phyloP scores from a whole-genome alignment of 2,113 vertebrate species.

The Trichomycterus rosablanca region DNA sequence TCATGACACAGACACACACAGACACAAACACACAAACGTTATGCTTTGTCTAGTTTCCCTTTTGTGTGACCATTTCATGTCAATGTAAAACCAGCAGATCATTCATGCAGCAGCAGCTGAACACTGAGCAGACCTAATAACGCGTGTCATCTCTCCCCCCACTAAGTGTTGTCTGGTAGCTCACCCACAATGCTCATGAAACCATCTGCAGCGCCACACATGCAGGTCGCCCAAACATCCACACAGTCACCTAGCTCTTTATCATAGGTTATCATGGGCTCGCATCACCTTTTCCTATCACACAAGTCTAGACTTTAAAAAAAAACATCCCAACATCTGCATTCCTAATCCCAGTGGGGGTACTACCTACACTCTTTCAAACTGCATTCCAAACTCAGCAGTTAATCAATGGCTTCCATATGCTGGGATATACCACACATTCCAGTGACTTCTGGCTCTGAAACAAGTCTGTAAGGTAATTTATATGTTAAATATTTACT shows the following conservation, averaged over 20 bases:
- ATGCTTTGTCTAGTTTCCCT: constrained; percentile 42
- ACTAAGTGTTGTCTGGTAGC: constrained; percentile 21
- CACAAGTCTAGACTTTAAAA: neutral
- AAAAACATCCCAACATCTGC: neutral
- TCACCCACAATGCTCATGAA: neutral
- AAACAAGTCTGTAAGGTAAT: neutral
- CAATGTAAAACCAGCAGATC: constrained; percentile 14
- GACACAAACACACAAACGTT: constrained; percentile 12
- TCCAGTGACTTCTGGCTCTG: neutral
- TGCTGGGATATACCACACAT: constrained; percentile 9
- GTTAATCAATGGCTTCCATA: constrained; percentile 33
- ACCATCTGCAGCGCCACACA: constrained; percentile 15
- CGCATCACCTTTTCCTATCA: constrained; percentile 13
- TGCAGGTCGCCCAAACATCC: constrained; percentile 28
- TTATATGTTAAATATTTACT: too few relatives aligned
- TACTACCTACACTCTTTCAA: neutral
- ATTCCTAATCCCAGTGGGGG: neutral
- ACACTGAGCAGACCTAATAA: constrained; percentile 32
- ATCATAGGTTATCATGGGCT: constrained; percentile 14
- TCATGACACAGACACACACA: constrained; percentile 21
- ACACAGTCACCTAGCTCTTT: constrained; percentile 5
- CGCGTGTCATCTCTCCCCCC: constrained; percentile 7
- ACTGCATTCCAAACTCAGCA: constrained; percentile 29
- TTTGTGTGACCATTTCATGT: constrained; percentile 45
- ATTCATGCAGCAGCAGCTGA: constrained; percentile 41